Conservation (phyloP, 35 echinoderm and acorn worm species). For the Lytechinus variegatus region DNA sequence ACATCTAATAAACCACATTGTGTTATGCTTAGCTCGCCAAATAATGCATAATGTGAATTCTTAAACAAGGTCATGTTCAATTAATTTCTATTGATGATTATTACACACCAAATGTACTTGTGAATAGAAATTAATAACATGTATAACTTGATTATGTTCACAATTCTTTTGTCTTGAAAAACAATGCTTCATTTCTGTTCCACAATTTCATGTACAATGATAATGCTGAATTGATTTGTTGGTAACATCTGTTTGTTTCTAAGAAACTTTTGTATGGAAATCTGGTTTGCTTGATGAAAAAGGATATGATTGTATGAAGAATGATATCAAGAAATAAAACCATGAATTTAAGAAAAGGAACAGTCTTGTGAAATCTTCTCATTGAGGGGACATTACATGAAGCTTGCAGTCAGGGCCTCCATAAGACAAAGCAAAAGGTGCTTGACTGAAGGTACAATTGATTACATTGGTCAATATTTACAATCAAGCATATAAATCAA, state of each 20-base stretch:
- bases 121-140: background rate
- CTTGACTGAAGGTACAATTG: too few species aligned
- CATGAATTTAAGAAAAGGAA: background rate
- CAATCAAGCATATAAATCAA: too few species aligned
- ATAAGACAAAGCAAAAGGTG: too few species aligned
- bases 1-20: too few species aligned
- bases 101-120: background rate
- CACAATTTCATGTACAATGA: background rate
- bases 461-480: too few species aligned
- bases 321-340: background rate
- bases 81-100: background rate
- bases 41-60: background rate
- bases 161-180: background rate
- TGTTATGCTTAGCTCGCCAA: background rate
- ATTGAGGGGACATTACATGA: background rate
- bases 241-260: background rate
- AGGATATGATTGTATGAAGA: background rate
- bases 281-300: background rate
- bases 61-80: background rate
- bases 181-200: background rate
- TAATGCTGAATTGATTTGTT: background rate
- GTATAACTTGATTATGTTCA: background rate
- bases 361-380: background rate
- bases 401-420: too few species aligned
- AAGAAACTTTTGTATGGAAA: slow-evolving; percentile 20